Conservation (phyloP, 1,140 invertebrate genomes). For the Zeugodacus cucurbitae region DNA sequence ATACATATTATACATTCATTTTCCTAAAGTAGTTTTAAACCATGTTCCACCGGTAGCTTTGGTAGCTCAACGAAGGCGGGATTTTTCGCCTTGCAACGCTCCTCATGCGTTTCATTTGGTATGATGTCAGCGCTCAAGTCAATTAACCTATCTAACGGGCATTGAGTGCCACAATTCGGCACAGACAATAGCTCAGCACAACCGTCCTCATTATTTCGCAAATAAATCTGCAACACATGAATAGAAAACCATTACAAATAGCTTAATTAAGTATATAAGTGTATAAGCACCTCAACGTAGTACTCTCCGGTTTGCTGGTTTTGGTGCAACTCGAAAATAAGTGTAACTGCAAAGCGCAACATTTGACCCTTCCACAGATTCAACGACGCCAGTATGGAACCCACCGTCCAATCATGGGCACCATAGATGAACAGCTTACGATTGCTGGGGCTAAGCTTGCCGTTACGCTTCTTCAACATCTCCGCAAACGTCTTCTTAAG, state of each 20-base stretch:
- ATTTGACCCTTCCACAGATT: conserved; percentile 76
- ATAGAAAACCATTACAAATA: neutral
- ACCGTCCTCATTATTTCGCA: conserved; percentile 70
- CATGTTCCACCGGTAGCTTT: conserved; percentile 41
- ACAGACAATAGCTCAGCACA: conserved; percentile 69
- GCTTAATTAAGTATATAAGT: neutral
- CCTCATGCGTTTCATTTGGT: conserved; percentile 68
- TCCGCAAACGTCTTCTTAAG: conserved; percentile 74
- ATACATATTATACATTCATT: neutral
- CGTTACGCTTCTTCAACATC: conserved; percentile 69
- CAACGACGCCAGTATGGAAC: conserved; percentile 75
- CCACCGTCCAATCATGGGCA: conserved; percentile 81
- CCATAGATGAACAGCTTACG: conserved; percentile 76
- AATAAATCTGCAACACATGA: conserved; percentile 65
- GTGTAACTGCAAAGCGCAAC: conserved; percentile 77
- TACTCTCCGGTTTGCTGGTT: conserved; percentile 65
- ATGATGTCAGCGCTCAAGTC: conserved; percentile 69
- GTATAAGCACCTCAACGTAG: conserved; percentile 67
- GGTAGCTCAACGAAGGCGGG: conserved; percentile 68
- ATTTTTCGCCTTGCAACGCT: conserved; percentile 71
- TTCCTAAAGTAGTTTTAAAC: neutral
- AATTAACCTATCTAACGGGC: conserved; percentile 71
- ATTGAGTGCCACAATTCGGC: conserved; percentile 72
- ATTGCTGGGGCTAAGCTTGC: conserved; percentile 66
- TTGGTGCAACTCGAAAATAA: conserved; percentile 79